phyloP scores from a whole-genome alignment of 1,140 invertebrate genomes.

The Ceratosolen solmsi region DNA sequence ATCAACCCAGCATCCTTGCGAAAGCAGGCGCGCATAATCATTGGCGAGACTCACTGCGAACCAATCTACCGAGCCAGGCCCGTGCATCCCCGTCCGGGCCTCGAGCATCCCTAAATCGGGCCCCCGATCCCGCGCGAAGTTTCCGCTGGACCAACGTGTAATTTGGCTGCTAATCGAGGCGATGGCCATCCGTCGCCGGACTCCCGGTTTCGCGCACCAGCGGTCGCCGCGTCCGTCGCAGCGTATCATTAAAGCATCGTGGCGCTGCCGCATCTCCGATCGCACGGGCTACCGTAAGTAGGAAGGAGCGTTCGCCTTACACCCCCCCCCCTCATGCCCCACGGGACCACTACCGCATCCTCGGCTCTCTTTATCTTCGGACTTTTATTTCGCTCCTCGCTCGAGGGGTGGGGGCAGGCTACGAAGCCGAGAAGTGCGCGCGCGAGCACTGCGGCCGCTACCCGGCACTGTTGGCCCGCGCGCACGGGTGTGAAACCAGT shows the following conservation, averaged over 20 bases:
- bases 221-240: not conserved
- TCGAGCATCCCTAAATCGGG: no score
- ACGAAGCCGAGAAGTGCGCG: conserved; percentile 19
- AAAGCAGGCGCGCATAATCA: no score
- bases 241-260: conserved; percentile 54
- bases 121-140: not conserved
- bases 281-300: conserved; percentile 57
- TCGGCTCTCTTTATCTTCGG: conserved; percentile 12
- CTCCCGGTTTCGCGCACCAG: not conserved
- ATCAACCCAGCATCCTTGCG: no score
- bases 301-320: no score
- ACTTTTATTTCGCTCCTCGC: conserved; percentile 36
- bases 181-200: no score
- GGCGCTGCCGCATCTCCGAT: conserved; percentile 52
- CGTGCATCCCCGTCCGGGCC: no score
- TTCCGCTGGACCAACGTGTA: conserved; percentile 11
- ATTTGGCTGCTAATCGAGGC: conserved; percentile 21
- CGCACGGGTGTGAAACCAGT: not conserved
- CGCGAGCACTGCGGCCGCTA: not conserved
- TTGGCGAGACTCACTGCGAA: no score
- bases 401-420: not conserved
- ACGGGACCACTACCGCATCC: not conserved
- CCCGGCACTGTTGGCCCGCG: not conserved
- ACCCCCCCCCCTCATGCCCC: not conserved
- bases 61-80: no score